Conservation (phyloP, 2,797 vertebrate genomes). For the Pangasius mekongensis region DNA sequence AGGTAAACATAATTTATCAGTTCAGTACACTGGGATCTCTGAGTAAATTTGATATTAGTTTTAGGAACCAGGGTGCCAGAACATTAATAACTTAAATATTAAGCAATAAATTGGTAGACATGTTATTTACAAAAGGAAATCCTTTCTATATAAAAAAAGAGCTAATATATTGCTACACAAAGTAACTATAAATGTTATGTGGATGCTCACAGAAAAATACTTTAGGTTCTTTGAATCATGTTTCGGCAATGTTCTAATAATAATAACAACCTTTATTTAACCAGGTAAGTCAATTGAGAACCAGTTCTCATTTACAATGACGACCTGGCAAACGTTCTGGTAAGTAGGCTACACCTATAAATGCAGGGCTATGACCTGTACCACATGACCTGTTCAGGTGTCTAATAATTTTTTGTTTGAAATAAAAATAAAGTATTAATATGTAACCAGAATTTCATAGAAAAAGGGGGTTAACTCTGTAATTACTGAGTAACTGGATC, state of each 20-base stretch:
- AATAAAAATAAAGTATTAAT: slow-evolving; percentile 30
- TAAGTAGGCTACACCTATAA: not conserved
- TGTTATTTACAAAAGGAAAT: slow-evolving; percentile 58
- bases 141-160: slow-evolving; percentile 29
- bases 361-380: slow-evolving; percentile 5
- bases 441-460: slow-evolving; percentile 17
- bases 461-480: slow-evolving; percentile 14
- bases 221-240: not conserved
- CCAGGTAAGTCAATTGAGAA: no score
- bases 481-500: not conserved
- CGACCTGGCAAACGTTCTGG: not conserved
- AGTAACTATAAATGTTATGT: not conserved
- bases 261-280: no score
- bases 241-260: not conserved
- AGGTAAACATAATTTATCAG: slow-evolving; percentile 47
- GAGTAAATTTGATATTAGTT: slow-evolving; percentile 46
- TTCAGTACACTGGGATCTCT: slow-evolving; percentile 10
- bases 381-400: slow-evolving; percentile 30
- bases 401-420: not conserved
- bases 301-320: no score
- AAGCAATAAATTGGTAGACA: slow-evolving; percentile 55
- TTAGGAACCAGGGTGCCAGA: slow-evolving; percentile 30
- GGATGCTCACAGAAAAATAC: not conserved
- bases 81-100: slow-evolving; percentile 66
- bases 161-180: slow-evolving; percentile 23